Base-by-base conservation (phyloP, 2,797 vertebrate genomes). In the Girardinus metallicus region DNA sequence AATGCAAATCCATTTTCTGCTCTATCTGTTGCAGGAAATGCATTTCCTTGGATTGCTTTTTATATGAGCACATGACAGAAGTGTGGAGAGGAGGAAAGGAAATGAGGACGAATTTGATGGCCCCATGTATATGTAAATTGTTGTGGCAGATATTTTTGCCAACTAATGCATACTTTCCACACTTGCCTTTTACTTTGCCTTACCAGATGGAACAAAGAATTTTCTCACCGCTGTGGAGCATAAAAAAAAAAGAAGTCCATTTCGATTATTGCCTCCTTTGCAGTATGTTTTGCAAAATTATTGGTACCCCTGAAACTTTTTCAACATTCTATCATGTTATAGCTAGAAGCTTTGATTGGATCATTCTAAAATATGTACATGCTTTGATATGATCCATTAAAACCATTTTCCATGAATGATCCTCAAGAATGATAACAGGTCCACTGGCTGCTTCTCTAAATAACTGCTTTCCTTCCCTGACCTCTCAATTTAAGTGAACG, bases 1-100 rank as follows among this genome's bases (percentile, higher is more conserved):
- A 72, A 86, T 86, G 87, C 80, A 89, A 92, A 94, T 89, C 78
- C 79, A 93, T 94, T 94, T 94, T 92, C 86, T 53, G 76, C 93
- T 94, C 85, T 85, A 88, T 92, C 91, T 93, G 86, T 86, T 85
- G 80, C 83, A 36, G 85, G 80, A 91, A 94, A 92, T 87, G 83
- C 51, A 80, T 91, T 93, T 90, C 89, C 83, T 74, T 88, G 85
- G 79, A 90, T 93, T 87, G 87, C 80, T 87, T 88, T 91, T 81
- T 84, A 83, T 77, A 82, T 75, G 73, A 83, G 77, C 83, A 87
- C 2, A 79, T 78, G 80, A 86, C 64, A 72, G 55, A 82, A 80
- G 76, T 64, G 77, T 39, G 68, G 72, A 85, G 80, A 21, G 78
- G 55, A 57, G 76, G 60, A 72, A 82, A 51, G 74, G 75, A 39